Evolutionary conservation across 2,797 vertebrate species (phyloP), one percentile per base, ranked within the genome.

Genomic region (Gymnothorax javanicus): DNA sequence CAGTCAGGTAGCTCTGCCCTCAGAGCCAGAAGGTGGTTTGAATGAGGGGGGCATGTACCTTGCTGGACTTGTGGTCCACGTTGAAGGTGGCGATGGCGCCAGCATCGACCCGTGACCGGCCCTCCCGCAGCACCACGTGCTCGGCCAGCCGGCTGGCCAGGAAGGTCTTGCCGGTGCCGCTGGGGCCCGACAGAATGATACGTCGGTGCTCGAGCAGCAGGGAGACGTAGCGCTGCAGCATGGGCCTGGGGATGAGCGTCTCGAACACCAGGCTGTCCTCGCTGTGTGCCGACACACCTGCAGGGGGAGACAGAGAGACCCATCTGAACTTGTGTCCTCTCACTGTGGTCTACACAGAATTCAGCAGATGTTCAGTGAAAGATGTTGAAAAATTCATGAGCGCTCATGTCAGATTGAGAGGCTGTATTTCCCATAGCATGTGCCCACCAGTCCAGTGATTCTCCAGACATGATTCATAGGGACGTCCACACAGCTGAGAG

Each of bases 61-160:
- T 99, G 94, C 98, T 98, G 89, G 98, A 99, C 93, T 99, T 99
- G 91, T 99, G 98, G 92, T 99, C 98, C 69, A 99, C 97, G 0
- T 98, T 99, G 92, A 99, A 99, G 54, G 97, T 99, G 89, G 98
- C 96, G 0, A 99, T 95, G 60, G 97, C 90, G 11, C 96, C 95
- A 43, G 33, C 33, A 0, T 97, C 97, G 0, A 95, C 95, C 91
- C 97, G 89, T 59, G 96, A 94, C 87, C 96, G 95, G 25, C 97
- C 97, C 92, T 98, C 97, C 25, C 95, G 93, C 71, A 96, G 96
- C 52, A 98, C 96, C 93, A 99, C 93, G 86, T 97, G 96, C 89
- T 96, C 97, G 0, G 97, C 97, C 5, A 99, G 96, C 59, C 96
- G 96, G 91, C 97, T 98, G 89, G 98, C 98, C 89, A 99, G 94